Evolutionary conservation across 2,888 invertebrate genomes (phyloP).

Genomic region (Ophion obscuratus): DNA sequence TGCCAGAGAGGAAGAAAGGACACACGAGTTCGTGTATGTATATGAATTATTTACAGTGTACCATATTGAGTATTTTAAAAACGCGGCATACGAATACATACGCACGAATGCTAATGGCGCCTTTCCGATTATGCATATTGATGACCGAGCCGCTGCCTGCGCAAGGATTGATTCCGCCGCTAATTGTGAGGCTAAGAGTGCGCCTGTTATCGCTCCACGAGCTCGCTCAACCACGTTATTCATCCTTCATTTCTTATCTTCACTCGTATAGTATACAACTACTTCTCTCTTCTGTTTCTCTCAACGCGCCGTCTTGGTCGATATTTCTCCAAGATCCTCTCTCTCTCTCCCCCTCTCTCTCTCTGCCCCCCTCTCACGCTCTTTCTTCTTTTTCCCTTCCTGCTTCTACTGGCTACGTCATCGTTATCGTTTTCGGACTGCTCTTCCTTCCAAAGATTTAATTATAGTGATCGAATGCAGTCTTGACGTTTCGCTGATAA

Average conservation of each 20-base stretch:
- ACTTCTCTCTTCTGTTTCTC: conserved; percentile 46
- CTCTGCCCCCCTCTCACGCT: conserved; percentile 42
- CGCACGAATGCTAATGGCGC: conserved; percentile 74
- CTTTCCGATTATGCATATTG: conserved; percentile 77
- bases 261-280: conserved; percentile 62
- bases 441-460: conserved; percentile 57
- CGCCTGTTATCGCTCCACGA: conserved; percentile 71
- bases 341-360: not conserved
- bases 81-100: conserved; percentile 55
- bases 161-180: conserved; percentile 76
- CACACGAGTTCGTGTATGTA: conserved; percentile 13
- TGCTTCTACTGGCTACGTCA: conserved; percentile 40
- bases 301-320: conserved; percentile 42
- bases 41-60: not conserved
- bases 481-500: conserved; percentile 59
- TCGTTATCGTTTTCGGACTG: conserved; percentile 46
- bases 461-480: conserved; percentile 58
- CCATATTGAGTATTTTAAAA: conserved; percentile 41
- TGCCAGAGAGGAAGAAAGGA: conserved; percentile 44
- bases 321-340: conserved; percentile 37
- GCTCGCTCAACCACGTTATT: conserved; percentile 68
- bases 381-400: conserved; percentile 11
- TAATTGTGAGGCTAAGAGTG: conserved; percentile 78
- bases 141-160: conserved; percentile 70
- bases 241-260: conserved; percentile 66